Evolutionary conservation across 2,113 vertebrate species (phyloP), one percentile per base, ranked within the genome.

Genomic region (Fulica atra): DNA sequence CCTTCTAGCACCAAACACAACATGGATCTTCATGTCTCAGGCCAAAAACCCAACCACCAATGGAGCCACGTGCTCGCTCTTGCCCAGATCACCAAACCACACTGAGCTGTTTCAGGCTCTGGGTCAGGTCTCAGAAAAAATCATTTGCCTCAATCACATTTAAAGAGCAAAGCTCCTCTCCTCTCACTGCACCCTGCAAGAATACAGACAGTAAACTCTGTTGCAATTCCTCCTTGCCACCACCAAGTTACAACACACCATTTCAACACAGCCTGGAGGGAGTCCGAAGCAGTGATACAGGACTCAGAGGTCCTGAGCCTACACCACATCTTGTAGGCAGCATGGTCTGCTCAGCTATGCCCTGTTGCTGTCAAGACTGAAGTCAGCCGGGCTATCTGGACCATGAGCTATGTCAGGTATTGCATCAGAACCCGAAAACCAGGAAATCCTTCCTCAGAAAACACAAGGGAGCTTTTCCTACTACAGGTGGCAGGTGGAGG

Each of bases 371-470:
- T 16, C 31, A 11, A 25, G 25, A 14, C 38, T 16, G n/a, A 50
- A 77, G 18, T 4, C 40, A 51, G 57, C 38, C 46, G 6, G 18
- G 31, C 14, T 9, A 31, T 5, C 48, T 60, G 38, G 60, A 7
- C 35, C 54, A 46, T 33, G 6, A 23, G 9, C 53, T n/a, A 1
- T 0, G 7, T 1, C 59, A 51, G 44, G 1, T 1, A 3, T 16
- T 16, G 12, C 63, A 24, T 44, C 71, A 50, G 36, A 66, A 6
- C 31, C 24, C 89, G 18, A 10, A 57, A 92, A 51, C 35, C 87
- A 42, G 44, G 21, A 40, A 65, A 60, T 15, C 42, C 48, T 35
- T 80, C 77, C 46, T 70, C 26, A n/a, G 54, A 56, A 84, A 82
- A 68, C 36, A 42, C 1, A 0, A 77, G 36, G 2, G 21, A 81